Conservation (phyloP, 35 echinoderm and acorn worm genomes). For the Lytechinus pictus region DNA sequence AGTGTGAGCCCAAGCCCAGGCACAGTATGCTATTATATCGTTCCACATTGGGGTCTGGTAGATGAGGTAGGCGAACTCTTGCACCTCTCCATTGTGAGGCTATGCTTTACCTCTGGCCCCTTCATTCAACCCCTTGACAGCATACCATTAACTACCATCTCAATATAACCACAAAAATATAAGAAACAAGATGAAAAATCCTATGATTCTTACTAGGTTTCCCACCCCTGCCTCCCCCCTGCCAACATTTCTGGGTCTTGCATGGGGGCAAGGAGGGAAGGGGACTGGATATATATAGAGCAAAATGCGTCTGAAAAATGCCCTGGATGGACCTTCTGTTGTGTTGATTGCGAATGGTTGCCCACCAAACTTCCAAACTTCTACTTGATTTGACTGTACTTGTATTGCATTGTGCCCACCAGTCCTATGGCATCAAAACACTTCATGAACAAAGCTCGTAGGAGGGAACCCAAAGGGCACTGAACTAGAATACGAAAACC, state of each 20-base stretch:
- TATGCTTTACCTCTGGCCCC: neutral
- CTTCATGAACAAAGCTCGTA: constrained; percentile 10
- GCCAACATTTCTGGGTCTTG: neutral
- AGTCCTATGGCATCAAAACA: constrained; percentile 43
- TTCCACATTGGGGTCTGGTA: neutral
- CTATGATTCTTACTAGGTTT: constrained; percentile 1
- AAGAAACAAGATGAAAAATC: constrained; percentile 15
- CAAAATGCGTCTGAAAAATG: neutral
- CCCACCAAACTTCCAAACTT: neutral
- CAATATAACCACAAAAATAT: neutral
- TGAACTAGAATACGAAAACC: neutral
- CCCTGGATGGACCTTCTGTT: constrained; percentile 36
- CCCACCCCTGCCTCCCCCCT: neutral
- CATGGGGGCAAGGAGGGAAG: neutral
- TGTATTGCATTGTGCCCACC: constrained; percentile 43
- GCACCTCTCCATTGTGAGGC: constrained; percentile 37
- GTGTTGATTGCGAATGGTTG: neutral
- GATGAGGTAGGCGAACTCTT: constrained; percentile 38
- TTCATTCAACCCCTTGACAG: constrained; percentile 27
- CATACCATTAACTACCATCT: constrained; percentile 35
- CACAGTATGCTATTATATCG: constrained; percentile 44
- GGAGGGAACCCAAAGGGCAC: neutral
- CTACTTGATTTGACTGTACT: constrained; percentile 40
- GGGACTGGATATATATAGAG: neutral
- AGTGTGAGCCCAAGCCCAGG: neutral